These are phyloP conservation scores for Thermophis baileyi DNA, from an alignment of 2,113 vertebrate species.

Conservation along the genomic window DNA sequence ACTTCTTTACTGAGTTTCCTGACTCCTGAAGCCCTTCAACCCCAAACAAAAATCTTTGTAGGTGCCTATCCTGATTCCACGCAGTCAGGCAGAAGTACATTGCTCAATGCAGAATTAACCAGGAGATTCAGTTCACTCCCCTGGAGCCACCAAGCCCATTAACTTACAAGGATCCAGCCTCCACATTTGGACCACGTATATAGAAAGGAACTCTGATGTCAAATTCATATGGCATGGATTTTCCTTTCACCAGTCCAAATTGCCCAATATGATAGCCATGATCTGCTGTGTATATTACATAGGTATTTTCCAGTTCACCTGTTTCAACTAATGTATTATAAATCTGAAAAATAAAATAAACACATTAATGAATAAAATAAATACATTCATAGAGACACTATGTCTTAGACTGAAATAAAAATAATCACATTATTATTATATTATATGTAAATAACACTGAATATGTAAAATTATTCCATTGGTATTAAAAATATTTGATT, in stretches of 20 bases:
- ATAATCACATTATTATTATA: neutral
- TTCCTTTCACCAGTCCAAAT: conserved; percentile 96
- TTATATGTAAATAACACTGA: neutral
- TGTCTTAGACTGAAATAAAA: neutral
- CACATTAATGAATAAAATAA: conserved; percentile 26
- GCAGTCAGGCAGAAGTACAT: neutral
- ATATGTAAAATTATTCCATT: neutral
- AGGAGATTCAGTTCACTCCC: neutral
- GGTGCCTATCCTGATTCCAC: neutral
- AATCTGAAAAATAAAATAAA: conserved; percentile 70
- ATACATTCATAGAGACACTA: neutral
- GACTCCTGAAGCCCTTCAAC: neutral
- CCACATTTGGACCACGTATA: conserved; percentile 90
- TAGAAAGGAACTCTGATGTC: conserved; percentile 97
- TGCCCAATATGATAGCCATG: conserved; percentile 98
- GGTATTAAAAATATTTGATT: neutral
- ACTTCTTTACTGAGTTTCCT: neutral
- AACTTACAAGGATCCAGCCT: conserved; percentile 88
- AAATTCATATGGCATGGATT: conserved; percentile 98
- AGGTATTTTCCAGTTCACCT: conserved; percentile 92
- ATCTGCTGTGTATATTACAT: conserved; percentile 94
- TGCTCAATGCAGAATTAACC: neutral
- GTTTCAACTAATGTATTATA: conserved; percentile 88
- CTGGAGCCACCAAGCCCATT: neutral
- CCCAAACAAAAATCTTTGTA: neutral